phyloP scores from a whole-genome alignment of 2,797 vertebrate genomes.

The Myotis vivesi region DNA sequence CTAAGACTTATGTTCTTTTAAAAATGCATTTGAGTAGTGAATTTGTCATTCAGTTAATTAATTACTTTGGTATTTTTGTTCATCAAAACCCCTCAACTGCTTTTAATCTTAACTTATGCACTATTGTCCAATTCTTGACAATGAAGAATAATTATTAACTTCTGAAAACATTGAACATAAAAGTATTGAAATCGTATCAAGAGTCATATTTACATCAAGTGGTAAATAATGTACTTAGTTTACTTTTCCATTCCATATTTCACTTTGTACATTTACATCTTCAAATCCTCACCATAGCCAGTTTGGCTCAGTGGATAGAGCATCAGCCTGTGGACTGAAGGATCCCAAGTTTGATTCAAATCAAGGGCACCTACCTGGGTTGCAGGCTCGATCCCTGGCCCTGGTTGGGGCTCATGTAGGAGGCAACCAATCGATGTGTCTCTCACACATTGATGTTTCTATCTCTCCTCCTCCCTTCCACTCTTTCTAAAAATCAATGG shows the following conservation, averaged over 20 bases:
- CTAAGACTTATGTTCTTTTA: slow-evolving; percentile 15
- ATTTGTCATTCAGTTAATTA: slow-evolving; percentile 44
- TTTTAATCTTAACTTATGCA: slow-evolving; percentile 54
- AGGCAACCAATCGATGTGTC: too few species aligned
- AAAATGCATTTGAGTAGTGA: slow-evolving; percentile 34
- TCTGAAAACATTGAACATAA: slow-evolving; percentile 32
- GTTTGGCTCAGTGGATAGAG: too few species aligned
- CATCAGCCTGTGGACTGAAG: too few species aligned
- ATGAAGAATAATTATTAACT: slow-evolving; percentile 27
- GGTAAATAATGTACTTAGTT: slow-evolving; percentile 39
- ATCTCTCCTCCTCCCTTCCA: too few species aligned
- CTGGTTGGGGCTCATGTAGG: too few species aligned
- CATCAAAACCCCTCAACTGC: background rate
- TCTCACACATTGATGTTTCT: too few species aligned
- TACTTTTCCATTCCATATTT: slow-evolving; percentile 57
- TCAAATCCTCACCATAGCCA: background rate
- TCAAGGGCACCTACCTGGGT: too few species aligned
- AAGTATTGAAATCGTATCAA: slow-evolving; percentile 36
- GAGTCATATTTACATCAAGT: slow-evolving; percentile 56
- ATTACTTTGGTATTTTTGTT: slow-evolving; percentile 24
- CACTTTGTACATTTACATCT: slow-evolving; percentile 47
- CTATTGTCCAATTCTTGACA: slow-evolving; percentile 54
- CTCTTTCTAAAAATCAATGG: too few species aligned
- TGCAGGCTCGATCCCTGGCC: too few species aligned
- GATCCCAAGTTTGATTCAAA: too few species aligned